These are phyloP conservation scores for Drosophila anceps DNA, from an alignment of 2,888 invertebrate species.

Conservation along the genomic window DNA sequence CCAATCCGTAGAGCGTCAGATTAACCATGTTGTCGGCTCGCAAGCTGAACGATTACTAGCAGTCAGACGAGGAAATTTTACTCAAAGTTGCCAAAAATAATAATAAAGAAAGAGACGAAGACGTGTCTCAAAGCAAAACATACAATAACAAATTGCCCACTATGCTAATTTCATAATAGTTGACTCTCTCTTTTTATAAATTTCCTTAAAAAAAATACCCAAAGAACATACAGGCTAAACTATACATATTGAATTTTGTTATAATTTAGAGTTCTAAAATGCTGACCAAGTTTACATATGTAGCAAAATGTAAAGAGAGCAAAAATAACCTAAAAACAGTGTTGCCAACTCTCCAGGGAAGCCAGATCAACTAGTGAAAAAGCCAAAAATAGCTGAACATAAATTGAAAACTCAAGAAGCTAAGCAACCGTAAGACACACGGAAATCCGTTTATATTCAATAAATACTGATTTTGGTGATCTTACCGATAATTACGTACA, in stretches of 20 bases:
- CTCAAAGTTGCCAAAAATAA: neutral
- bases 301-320: too few species aligned
- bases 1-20: slow-evolving; percentile 73
- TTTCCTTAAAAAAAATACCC: neutral
- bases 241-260: neutral
- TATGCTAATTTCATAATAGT: neutral
- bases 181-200: neutral
- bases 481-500: too few species aligned
- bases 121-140: neutral
- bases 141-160: neutral
- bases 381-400: too few species aligned
- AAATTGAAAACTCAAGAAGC: too few species aligned
- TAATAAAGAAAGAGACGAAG: neutral
- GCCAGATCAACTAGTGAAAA: too few species aligned
- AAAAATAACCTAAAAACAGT: too few species aligned
- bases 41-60: neutral
- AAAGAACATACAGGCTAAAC: neutral
- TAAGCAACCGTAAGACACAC: too few species aligned
- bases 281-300: too few species aligned
- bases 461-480: too few species aligned
- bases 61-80: neutral
- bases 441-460: too few species aligned
- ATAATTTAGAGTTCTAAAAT: too few species aligned
- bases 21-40: slow-evolving; percentile 9
- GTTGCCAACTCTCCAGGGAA: too few species aligned